These are phyloP conservation scores for Drosophila varians DNA, from an alignment of 1,140 invertebrate species.

Conservation along the genomic window DNA sequence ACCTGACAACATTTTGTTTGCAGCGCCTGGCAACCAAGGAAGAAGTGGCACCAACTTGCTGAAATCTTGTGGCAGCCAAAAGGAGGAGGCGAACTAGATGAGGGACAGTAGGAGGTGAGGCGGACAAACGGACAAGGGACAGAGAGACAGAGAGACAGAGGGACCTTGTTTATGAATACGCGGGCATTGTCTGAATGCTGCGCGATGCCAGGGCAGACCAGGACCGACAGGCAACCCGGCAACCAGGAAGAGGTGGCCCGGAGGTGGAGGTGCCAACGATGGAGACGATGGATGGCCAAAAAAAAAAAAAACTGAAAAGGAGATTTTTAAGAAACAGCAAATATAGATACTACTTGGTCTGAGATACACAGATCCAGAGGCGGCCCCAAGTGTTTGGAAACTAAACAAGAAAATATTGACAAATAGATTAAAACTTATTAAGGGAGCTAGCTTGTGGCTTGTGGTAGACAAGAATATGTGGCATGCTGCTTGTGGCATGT, in stretches of 20 bases:
- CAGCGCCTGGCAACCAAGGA: slow-evolving; percentile 36
- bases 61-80: slow-evolving; percentile 35
- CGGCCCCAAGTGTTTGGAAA: slow-evolving; percentile 57
- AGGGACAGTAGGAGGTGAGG: slow-evolving; percentile 17
- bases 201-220: no score
- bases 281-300: slow-evolving; percentile 43
- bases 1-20: slow-evolving; percentile 36
- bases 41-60: slow-evolving; percentile 63
- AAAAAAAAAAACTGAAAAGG: slow-evolving; percentile 13
- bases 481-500: slow-evolving; percentile 46
- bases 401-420: slow-evolving; percentile 79
- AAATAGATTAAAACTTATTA: slow-evolving; percentile 80
- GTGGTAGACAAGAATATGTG: slow-evolving; percentile 27
- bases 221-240: no score
- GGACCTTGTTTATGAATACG: slow-evolving; percentile 74
- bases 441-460: slow-evolving; percentile 33
- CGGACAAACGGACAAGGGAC: slow-evolving; percentile 4
- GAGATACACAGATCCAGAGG: slow-evolving; percentile 21
- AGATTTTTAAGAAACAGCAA: slow-evolving; percentile 19
- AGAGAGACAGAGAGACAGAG: slow-evolving; percentile 13
- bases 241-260: slow-evolving; percentile 42
- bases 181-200: slow-evolving; percentile 61
- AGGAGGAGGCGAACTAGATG: slow-evolving; percentile 25
- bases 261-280: not conserved
- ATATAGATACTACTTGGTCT: slow-evolving; percentile 20